These are phyloP conservation scores for Eudemis profundana DNA, from an alignment of 2,888 invertebrate species.

Conservation along the genomic window DNA sequence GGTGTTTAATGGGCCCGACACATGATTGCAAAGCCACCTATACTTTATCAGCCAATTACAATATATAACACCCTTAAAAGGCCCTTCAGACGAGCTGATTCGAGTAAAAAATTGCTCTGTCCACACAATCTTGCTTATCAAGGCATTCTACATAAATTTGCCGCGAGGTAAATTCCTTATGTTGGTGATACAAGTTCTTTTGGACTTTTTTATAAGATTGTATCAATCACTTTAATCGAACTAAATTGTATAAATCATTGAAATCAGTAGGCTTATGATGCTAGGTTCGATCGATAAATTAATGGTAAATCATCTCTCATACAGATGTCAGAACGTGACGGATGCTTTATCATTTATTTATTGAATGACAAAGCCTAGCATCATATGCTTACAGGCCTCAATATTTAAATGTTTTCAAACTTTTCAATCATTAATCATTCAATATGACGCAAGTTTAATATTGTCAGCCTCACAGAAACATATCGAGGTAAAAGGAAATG, in stretches of 20 bases:
- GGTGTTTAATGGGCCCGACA: slow-evolving; percentile 26
- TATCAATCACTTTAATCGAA: slow-evolving; percentile 11
- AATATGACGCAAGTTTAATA: too few species aligned
- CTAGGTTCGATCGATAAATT: too few species aligned
- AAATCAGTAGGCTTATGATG: too few species aligned
- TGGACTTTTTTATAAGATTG: not conserved
- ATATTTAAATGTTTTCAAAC: too few species aligned
- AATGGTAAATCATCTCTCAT: too few species aligned
- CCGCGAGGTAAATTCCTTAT: slow-evolving; percentile 22
- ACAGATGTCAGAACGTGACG: too few species aligned
- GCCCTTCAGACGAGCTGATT: slow-evolving; percentile 9
- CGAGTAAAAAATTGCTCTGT: slow-evolving; percentile 29
- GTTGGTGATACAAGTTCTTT: slow-evolving; percentile 8
- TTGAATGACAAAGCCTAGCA: too few species aligned
- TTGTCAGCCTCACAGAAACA: too few species aligned
- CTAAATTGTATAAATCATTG: not conserved
- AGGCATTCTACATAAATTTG: slow-evolving; percentile 27
- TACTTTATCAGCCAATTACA: slow-evolving; percentile 32
- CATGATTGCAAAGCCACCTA: slow-evolving; percentile 31
- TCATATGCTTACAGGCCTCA: too few species aligned
- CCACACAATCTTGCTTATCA: slow-evolving; percentile 27
- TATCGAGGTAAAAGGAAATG: too few species aligned
- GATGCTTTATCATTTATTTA: too few species aligned
- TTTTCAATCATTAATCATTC: too few species aligned
- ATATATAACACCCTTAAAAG: slow-evolving; percentile 36